Evolutionary conservation across 2,797 vertebrate species (phyloP), one percentile per base, ranked within the genome.

Genomic region (Gambusia yucatana): DNA sequence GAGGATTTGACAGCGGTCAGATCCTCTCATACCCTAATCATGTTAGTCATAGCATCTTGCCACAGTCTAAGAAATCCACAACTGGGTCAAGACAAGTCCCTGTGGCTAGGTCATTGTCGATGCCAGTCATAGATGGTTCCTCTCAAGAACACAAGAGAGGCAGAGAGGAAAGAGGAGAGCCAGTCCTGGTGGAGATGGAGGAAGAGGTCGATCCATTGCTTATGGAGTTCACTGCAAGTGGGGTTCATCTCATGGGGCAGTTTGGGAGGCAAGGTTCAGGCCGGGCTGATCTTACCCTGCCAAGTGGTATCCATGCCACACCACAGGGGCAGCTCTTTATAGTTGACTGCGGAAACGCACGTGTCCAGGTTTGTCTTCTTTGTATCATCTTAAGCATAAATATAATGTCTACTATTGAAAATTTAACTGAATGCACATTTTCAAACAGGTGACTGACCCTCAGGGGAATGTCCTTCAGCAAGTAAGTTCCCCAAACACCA

Each of bases 241-340:
- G 84, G 73, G 89, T 89, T 14, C 81, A 46, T 85, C 89, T 96
- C 73, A 81, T 95, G 11, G 90, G 89, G 9, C 95, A 95, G 80
- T 96, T 96, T 91, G 96, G 96, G 30, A 97, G 96, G 81, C 95
- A 95, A 84, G 96, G 96, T 36, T 96, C 95, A 6, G 96, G 96
- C 33, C 90, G 95, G n/a, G 91, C 96, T 39, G 96, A 96, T 44
- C 88, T 96, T 65, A 95, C 94, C 4, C 87, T 97, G 4, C 96
- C 96, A 17, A 96, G 95, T 82, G 96, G 96, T 10, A 85, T 97
- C 50, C 93, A 96, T 39, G 87, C 87, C n/a, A 95, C 95, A 2
- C 85, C 91, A 8, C 93, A 95, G 46, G 96, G 96, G 3, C 93
- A 96, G 25, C 91, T 97, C 47, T 97, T 95, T 57, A 91, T 96